Conservation (phyloP, 2,797 vertebrate genomes). For the Leptoclinus maculatus region DNA sequence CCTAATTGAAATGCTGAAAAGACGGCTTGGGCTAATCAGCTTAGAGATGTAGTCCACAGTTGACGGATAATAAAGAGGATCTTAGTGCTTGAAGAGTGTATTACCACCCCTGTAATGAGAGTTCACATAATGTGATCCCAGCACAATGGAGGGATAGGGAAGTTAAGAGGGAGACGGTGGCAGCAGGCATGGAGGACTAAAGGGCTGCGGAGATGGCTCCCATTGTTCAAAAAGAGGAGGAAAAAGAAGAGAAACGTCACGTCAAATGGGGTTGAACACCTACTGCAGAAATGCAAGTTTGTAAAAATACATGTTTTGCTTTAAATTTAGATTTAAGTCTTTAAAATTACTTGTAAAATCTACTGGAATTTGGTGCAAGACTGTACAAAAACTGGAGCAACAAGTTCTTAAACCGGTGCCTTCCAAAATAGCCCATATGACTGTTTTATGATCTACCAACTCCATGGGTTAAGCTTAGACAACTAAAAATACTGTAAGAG, state of each 20-base stretch:
- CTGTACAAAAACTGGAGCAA: no score
- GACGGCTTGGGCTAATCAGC: slow-evolving; percentile 78
- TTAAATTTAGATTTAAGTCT: no score
- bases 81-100: slow-evolving; percentile 69
- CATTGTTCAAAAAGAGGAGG: slow-evolving; percentile 18
- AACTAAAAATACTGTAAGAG: background rate
- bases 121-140: slow-evolving; percentile 62
- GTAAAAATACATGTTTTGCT: background rate
- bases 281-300: background rate
- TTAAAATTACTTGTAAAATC: background rate
- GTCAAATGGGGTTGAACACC: background rate
- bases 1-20: slow-evolving; percentile 81
- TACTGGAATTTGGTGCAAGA: background rate
- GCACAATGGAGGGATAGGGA: slow-evolving; percentile 60
- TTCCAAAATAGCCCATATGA: background rate
- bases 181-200: slow-evolving; percentile 18
- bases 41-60: slow-evolving; percentile 77
- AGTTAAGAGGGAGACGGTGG: slow-evolving; percentile 29
- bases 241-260: background rate
- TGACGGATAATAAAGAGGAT: slow-evolving; percentile 79
- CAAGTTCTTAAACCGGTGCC: background rate
- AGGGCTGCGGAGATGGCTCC: background rate
- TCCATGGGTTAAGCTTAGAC: background rate
- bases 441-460: background rate
- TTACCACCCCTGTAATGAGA: slow-evolving; percentile 75